Percentiles rank a stretch among this genome's conserved stretches.
Evolutionary conservation across 2,113 vertebrate species (phyloP).

Genomic region (Empidonax alnorum): DNA sequence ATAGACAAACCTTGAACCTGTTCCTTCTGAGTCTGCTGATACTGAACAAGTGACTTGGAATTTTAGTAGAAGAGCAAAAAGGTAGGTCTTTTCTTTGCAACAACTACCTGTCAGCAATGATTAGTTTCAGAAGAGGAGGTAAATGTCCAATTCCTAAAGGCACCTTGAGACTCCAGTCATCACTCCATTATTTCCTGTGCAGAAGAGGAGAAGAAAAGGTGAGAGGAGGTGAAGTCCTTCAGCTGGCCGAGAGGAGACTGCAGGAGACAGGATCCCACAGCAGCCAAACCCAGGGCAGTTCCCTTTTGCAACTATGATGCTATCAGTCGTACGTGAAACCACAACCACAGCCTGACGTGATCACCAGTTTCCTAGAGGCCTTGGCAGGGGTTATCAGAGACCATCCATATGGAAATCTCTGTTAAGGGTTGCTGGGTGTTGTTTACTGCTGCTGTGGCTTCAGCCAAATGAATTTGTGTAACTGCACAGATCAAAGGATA

Average conservation of each 20-base stretch:
- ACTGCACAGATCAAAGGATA: not conserved
- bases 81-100: not conserved
- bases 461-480: not conserved
- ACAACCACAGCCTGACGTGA: not conserved
- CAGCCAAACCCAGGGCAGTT: not conserved
- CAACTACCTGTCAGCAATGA: not conserved
- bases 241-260: not conserved
- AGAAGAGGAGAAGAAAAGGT: not conserved
- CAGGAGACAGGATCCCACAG: not conserved
- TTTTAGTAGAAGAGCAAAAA: not conserved
- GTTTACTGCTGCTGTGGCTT: not conserved
- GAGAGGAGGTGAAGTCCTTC: not conserved
- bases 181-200: not conserved
- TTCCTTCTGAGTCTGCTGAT: not conserved
- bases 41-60: not conserved
- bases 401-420: not conserved
- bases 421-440: not conserved
- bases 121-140: not conserved
- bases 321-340: not conserved
- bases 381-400: not conserved
- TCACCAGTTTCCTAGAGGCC: not conserved
- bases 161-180: not conserved
- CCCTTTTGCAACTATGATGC: not conserved
- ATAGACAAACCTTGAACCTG: not conserved
- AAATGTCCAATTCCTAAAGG: not conserved